Base-by-base conservation (phyloP, 2,888 invertebrate species). In the Drosophila pegasa region DNA sequence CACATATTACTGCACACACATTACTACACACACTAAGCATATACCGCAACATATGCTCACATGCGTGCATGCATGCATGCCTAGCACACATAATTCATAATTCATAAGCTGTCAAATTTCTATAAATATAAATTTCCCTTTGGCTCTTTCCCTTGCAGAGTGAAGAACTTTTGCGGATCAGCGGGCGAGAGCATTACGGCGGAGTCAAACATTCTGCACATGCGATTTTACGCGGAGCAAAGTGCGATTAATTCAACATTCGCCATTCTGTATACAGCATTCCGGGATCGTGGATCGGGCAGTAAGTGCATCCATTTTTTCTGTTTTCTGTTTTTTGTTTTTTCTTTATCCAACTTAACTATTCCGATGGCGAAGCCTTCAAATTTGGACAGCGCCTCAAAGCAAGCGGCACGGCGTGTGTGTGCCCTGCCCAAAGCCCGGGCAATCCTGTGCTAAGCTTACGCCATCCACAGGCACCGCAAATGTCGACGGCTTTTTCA, bases 91-190 rank as follows among this genome's bases (percentile, higher is more conserved):
- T n/a, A n/a, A n/a, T 48, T 22, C 50, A 50, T 50, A 50, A 50
- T 50, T 50, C 50, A 50, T 50, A 35, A 50, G 50, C 22, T 33
- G 31, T 40, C 7, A 20, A 40, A 40, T 40, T 20, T 20, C 10
- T 18, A 10, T 40, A 10, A 40, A 40, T 40, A 40, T 20, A 20
- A 38, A 38, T 18, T 1, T 1, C 4, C 2, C 9, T 35, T 35
- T 35, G 4, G 8, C n/a, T n/a, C 5, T 25, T 43, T 22, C 27
- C 12, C 43, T 71, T 76, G 12, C 78, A 94, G 94, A 68, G 87
- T 95, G 59, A 95, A 94, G 76, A 95, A 95, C 91, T 97, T 96
- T 92, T 98, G 98, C 89, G 97, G 97, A 0, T 97, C 97, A 6
- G 95, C 97, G 25, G 96, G 97, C 0, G 97, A 97, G 80, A 93